Base-by-base conservation (phyloP, 2,888 invertebrate genomes). In the Drosophila gaucha region DNA sequence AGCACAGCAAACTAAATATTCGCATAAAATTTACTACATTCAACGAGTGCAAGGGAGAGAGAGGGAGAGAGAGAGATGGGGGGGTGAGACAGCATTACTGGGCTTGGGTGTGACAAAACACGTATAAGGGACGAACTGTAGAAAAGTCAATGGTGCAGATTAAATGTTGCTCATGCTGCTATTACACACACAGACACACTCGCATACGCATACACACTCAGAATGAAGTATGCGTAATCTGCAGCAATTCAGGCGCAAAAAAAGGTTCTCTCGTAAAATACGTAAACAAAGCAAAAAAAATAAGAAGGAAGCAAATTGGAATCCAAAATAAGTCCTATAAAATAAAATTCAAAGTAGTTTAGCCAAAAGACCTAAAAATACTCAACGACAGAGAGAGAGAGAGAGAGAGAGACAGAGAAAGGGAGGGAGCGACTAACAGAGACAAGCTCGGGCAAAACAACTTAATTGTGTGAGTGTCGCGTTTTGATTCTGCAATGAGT, bases 111-210 rank as follows among this genome's bases (percentile, higher is more conserved):
- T 65, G 69, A 74, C 58, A 52, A 49, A 56, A 74, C 59, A 67
- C 52, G 58, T 44, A 54, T 49, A 59, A 59, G 67, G 64, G 62
- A 49, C 63, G 69, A 39, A 22, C 57, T 78, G 75, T 66, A 76
- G 78, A 78, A 78, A 89, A 90, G 88, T 90, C 90, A 90, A 90
- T 90, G 88, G 83, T 84, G 89, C 89, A 89, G 80, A 90, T 86
- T 82, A 88, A 86, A 71, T 79, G 84, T 86, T 73, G 74, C 84
- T 75, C 78, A 65, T 70, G 74, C 78, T 73, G 71, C 78, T 38
- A 66, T 56, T 63, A 43, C 60, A 58, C 44, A 35, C 56, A 65
- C 67, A 46, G 43, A 62, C 50, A 65, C 56, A 55, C 54, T 52
- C 20, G 44, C 54, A 59, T 55, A 52, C 39, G 49, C 52, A 46